phyloP scores from a whole-genome alignment of 2,797 vertebrate species.

The Allochrocebus solatus region DNA sequence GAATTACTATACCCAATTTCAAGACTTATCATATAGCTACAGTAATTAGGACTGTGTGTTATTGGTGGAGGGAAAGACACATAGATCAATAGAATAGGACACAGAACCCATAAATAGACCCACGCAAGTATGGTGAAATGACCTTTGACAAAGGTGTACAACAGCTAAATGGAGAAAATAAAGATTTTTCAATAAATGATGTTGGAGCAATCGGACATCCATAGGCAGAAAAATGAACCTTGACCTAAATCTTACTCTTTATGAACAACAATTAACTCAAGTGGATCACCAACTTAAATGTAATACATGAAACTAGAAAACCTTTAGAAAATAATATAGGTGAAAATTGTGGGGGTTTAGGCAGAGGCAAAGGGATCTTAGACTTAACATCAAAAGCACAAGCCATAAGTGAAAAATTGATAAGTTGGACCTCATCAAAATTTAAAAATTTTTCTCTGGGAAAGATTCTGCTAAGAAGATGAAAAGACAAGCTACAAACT shows the following conservation, averaged over 20 bases:
- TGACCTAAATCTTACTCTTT: not conserved
- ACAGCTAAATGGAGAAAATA: not conserved
- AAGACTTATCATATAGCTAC: not conserved
- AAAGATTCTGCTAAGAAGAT: not conserved
- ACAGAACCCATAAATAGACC: not conserved
- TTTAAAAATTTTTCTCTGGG: not conserved
- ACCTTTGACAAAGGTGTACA: not conserved
- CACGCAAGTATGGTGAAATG: not conserved
- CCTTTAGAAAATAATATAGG: not conserved
- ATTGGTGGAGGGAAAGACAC: not conserved
- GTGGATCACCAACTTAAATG: not conserved
- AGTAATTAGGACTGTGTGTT: not conserved
- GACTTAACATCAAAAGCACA: not conserved
- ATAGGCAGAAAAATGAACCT: not conserved
- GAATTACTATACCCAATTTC: not conserved
- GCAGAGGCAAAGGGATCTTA: not conserved
- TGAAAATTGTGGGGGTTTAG: not conserved
- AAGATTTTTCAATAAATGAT: not conserved
- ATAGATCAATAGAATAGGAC: not conserved
- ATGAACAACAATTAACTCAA: not conserved
- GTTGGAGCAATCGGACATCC: not conserved
- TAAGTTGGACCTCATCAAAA: not conserved
- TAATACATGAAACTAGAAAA: not conserved
- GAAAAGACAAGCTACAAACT: not conserved
- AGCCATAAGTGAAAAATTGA: not conserved